Evolutionary conservation across 2,113 vertebrate species (phyloP).

Genomic region (Eclectus roratus): DNA sequence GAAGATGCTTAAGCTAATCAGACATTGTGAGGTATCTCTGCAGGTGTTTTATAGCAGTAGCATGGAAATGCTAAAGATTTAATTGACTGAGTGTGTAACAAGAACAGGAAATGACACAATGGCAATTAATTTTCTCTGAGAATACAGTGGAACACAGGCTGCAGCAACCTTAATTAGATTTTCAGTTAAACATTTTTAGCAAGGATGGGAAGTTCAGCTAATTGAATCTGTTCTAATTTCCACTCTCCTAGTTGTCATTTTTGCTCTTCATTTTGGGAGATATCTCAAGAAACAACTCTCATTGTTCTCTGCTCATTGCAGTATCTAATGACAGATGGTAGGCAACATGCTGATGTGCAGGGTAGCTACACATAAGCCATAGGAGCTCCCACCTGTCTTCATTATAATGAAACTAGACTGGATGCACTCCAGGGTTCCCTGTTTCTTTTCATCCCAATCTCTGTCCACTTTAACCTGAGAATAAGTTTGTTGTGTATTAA

Average conservation of each 20-base stretch:
- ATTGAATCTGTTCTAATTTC: constrained; percentile 45
- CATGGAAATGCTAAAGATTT: constrained; percentile 3
- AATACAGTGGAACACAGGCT: not conserved
- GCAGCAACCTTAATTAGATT: not conserved
- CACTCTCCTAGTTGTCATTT: constrained; percentile 2
- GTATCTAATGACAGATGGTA: constrained; percentile 13
- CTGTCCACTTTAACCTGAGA: not conserved
- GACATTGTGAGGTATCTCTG: not conserved
- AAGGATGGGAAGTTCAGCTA: constrained; percentile 19
- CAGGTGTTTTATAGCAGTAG: not conserved
- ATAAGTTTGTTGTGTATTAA: not conserved
- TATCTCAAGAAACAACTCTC: not conserved
- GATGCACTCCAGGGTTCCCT: not conserved
- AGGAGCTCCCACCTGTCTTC: constrained; percentile 34
- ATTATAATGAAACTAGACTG: not conserved
- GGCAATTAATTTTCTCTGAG: constrained; percentile 35
- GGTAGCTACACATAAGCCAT: not conserved
- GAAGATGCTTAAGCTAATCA: not conserved
- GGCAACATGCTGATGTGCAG: not conserved
- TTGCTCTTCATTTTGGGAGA: not conserved
- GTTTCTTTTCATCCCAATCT: not conserved
- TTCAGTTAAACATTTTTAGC: constrained; percentile 30
- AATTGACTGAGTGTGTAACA: not conserved
- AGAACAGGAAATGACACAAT: constrained; percentile 31
- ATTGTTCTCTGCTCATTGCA: constrained; percentile 14